phyloP scores from a whole-genome alignment of 1,140 invertebrate genomes.

The Megalonaias nervosa region DNA sequence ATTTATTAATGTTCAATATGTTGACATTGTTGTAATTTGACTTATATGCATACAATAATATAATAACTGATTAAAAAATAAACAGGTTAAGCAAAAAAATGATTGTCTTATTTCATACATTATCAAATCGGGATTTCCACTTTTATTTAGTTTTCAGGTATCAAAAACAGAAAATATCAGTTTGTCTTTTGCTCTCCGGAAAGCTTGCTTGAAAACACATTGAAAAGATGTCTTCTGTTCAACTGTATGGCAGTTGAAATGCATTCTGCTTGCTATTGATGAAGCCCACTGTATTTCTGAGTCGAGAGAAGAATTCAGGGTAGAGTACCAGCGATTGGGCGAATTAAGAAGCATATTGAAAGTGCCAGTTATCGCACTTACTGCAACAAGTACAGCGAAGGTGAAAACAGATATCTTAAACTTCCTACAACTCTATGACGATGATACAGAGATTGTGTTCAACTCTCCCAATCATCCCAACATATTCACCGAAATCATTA shows the following conservation, averaged over 20 bases:
- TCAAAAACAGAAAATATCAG: background rate
- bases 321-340: slow-evolving; percentile 8
- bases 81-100: background rate
- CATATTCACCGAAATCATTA: slow-evolving; percentile 9
- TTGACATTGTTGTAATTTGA: background rate
- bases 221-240: slow-evolving; percentile 18
- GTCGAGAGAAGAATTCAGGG: slow-evolving; percentile 24
- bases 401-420: slow-evolving; percentile 15
- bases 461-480: slow-evolving; percentile 9
- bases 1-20: background rate
- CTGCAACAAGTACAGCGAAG: slow-evolving; percentile 14
- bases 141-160: background rate
- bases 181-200: slow-evolving; percentile 26
- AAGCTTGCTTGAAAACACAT: slow-evolving; percentile 10
- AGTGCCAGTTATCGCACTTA: background rate
- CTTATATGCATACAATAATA: background rate
- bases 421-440: background rate
- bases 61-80: background rate
- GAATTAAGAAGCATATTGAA: slow-evolving; percentile 13
- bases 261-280: slow-evolving; percentile 3
- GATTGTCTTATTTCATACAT: background rate
- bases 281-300: slow-evolving; percentile 22
- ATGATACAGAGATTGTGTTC: slow-evolving; percentile 4
- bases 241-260: slow-evolving; percentile 11
- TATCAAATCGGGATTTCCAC: background rate